Evolutionary conservation across 2,797 vertebrate species (phyloP).

Genomic region (Craterocephalus amniculus): DNA sequence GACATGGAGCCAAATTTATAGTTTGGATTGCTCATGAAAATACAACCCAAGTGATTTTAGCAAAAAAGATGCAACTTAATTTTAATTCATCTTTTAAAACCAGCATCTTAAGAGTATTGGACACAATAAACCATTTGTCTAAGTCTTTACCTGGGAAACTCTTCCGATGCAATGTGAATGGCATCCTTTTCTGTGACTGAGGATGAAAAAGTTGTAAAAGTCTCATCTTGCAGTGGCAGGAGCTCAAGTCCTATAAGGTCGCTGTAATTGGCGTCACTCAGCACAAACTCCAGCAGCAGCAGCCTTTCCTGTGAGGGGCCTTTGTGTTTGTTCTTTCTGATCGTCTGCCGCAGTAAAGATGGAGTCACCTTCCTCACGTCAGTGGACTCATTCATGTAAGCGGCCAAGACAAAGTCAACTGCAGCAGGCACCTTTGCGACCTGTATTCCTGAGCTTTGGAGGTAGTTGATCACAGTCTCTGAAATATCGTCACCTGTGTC

Average conservation of each 20-base stretch:
- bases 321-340: slow-evolving; percentile 88
- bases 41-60: background rate
- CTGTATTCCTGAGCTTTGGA: slow-evolving; percentile 93
- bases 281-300: slow-evolving; percentile 90
- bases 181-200: slow-evolving; percentile 92
- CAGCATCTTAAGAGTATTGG: background rate
- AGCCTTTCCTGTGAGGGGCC: slow-evolving; percentile 88
- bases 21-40: background rate
- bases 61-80: too few relatives aligned
- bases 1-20: background rate
- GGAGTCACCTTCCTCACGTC: slow-evolving; percentile 90
- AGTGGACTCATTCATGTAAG: slow-evolving; percentile 65
- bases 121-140: slow-evolving; percentile 6
- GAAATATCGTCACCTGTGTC: slow-evolving; percentile 84
- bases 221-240: slow-evolving; percentile 91
- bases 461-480: slow-evolving; percentile 91
- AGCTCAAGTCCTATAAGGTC: slow-evolving; percentile 96
- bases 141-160: slow-evolving; percentile 90
- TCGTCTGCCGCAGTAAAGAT: slow-evolving; percentile 87
- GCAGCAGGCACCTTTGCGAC: slow-evolving; percentile 89
- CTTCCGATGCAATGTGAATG: slow-evolving; percentile 92
- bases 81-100: too few relatives aligned
- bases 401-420: slow-evolving; percentile 84
- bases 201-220: slow-evolving; percentile 90
- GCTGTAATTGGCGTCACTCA: slow-evolving; percentile 90